Base-by-base conservation (phyloP, 2,113 vertebrate genomes). In the Heteronetta atricapilla region DNA sequence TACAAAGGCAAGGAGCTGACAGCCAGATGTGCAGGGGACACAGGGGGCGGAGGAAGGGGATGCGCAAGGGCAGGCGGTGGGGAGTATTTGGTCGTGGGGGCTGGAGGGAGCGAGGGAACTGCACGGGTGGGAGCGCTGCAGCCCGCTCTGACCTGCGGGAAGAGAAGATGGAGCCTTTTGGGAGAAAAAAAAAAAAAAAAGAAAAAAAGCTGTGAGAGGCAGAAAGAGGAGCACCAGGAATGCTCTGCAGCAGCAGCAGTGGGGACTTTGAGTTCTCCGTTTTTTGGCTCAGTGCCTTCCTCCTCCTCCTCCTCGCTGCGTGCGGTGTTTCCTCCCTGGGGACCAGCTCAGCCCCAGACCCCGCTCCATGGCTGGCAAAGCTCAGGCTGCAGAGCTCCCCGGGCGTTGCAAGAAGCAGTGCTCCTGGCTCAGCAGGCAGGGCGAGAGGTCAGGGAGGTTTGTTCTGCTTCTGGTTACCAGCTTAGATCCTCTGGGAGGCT, bases 371-470 rank as follows among this genome's bases (percentile, higher is more conserved):
- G 22, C 58, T 48, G 28, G 6, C 7, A 48, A 66, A 73, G 56
- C 73, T 76, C 29, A 42, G 66, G 15, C 60, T 72, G 76, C 34
- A 52, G 75, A 67, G 26, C 36, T 96, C 1, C 76, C 67, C 67
- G 8, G 5, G 93, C 59, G 77, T 21, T 74, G 48, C 93, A 95
- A 93, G 95, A 95, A 95, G 62, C 75, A 2, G 80, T 42, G 60
- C 78, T 56, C 63, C 88, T 89, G 79, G 91, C 91, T 96, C 70
- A 55, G 73, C 63, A 68, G 52, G 94, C 53, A 31, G 88, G 85
- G 93, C 91, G 88, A 74, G 25, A 59, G 63, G 62, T 88, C 95
- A 87, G 16, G 60, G 64, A 70, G 13, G 53, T 89, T 96, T 89
- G 18, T 95, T 94, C 89, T 94, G 72, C 93, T 76, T 34, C 50